Conservation (phyloP, 2,888 invertebrate genomes). For the Lacanobia wlatinum region DNA sequence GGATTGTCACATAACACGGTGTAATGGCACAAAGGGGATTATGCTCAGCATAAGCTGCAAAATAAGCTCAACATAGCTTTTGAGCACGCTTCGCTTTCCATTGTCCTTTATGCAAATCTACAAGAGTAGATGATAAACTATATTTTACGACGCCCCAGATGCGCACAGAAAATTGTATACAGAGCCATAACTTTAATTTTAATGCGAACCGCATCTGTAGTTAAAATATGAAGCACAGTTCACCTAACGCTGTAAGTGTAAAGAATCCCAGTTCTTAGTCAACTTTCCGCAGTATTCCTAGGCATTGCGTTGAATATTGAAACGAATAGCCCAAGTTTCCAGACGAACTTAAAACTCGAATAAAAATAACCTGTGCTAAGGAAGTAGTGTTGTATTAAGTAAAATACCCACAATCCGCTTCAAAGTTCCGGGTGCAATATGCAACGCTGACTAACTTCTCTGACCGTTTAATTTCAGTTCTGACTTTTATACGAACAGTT, state of each 20-base stretch:
- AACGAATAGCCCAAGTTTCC: conserved; percentile 82
- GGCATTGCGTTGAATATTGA: conserved; percentile 82
- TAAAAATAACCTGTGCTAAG: conserved; percentile 78
- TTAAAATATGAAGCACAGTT: conserved; percentile 27
- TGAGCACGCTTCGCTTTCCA: conserved; percentile 41
- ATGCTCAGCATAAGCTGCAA: conserved; percentile 33
- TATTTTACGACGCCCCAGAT: conserved; percentile 48
- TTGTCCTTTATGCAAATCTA: conserved; percentile 59
- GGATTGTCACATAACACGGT: conserved; percentile 14
- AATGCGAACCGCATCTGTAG: conserved; percentile 30
- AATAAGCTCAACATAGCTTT: conserved; percentile 38
- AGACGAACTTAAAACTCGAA: conserved; percentile 80
- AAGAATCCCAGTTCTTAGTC: conserved; percentile 71
- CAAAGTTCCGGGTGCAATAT: conserved; percentile 71
- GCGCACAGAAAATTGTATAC: conserved; percentile 60
- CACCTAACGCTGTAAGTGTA: conserved; percentile 64
- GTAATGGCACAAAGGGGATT: conserved; percentile 39
- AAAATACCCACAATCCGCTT: conserved; percentile 72
- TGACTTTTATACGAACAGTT: conserved; percentile 62
- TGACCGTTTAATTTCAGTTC: conserved; percentile 69
- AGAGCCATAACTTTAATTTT: conserved; percentile 49
- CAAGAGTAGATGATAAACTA: conserved; percentile 36
- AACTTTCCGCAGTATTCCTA: conserved; percentile 79
- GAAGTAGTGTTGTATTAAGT: conserved; percentile 79
- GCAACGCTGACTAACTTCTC: conserved; percentile 61